Evolutionary conservation across 2,888 invertebrate species (phyloP), one percentile per base, ranked within the genome.

Genomic region (Masnerella sp.): DNA sequence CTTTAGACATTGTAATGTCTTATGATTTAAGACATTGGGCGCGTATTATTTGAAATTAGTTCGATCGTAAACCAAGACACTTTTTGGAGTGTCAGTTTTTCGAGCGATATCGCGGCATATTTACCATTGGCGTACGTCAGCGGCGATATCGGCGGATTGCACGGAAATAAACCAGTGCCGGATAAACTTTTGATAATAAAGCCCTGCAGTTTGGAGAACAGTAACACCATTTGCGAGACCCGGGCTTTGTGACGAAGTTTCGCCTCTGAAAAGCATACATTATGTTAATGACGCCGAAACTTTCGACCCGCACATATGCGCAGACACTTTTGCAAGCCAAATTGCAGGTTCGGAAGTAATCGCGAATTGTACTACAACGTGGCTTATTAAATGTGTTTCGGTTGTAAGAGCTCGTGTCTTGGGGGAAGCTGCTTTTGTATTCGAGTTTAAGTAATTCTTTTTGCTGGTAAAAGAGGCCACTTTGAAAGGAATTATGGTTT

Each of bases 121-220:
- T 91, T 88, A 94, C 93, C 86, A 82, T 91, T 92, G 61, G 91
- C 91, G 81, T 92, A 92, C 3, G 93, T 91, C 20, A 90, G 84
- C 0, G 93, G 93, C 47, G 93, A 91, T 67, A 93, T 87, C 0
- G 91, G 90, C 74, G 91, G 88, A 64, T 90, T 88, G 83, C 93
- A 94, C 0, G 93, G 92, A 77, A 93, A 85, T 2, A 89, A 78
- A 12, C 89, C 88, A 42, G 89, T 80, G 82, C 90, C 89, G 0
- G 91, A 90, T 18, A 92, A 80, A 9, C 89, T 83, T 83, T 91
- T 91, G 8, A 91, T 90, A 2, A 90, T 82, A 12, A 91, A 88
- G 22, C 90, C 91, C 85, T 93, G 93, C 56, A 93, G 84, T 85
- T 93, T 93, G 18, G 92, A 91, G 45, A 92, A 91, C 51, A 93